Evolutionary conservation across 2,797 vertebrate species (phyloP).

Genomic region (Oryzias sinensis): DNA sequence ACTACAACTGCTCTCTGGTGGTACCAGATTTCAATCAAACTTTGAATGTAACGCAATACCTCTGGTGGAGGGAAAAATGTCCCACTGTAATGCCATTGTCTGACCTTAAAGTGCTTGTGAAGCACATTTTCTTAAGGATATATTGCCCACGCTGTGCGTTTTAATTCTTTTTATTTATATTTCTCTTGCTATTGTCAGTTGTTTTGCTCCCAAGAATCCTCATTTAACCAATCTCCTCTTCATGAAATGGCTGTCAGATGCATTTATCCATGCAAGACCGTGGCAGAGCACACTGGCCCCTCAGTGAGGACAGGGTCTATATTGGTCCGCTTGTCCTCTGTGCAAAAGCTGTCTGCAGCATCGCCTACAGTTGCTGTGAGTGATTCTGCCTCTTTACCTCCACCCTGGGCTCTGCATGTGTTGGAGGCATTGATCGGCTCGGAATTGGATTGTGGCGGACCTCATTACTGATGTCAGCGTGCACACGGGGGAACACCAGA

Average conservation of each 20-base stretch:
- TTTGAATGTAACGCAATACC: slow-evolving; percentile 58
- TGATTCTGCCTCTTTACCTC: slow-evolving; percentile 54
- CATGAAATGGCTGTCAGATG: slow-evolving; percentile 47
- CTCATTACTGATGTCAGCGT: slow-evolving; percentile 77
- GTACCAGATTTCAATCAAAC: slow-evolving; percentile 55
- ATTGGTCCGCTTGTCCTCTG: slow-evolving; percentile 33
- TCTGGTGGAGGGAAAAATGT: slow-evolving; percentile 17
- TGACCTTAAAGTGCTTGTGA: slow-evolving; percentile 46
- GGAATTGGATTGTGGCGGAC: slow-evolving; percentile 72
- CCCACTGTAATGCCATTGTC: slow-evolving; percentile 34
- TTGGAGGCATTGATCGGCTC: slow-evolving; percentile 73
- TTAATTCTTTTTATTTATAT: slow-evolving; percentile 8
- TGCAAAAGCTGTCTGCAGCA: slow-evolving; percentile 46
- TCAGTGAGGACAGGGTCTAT: slow-evolving; percentile 37
- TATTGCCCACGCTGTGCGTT: slow-evolving; percentile 7
- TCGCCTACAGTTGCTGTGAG: slow-evolving; percentile 50
- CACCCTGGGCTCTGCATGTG: slow-evolving; percentile 54
- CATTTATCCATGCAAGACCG: slow-evolving; percentile 39
- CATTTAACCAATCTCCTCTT: slow-evolving; percentile 45
- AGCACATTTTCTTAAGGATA: slow-evolving; percentile 18
- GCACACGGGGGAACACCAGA: slow-evolving; percentile 65
- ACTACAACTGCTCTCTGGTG: slow-evolving; percentile 40
- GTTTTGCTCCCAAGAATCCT: slow-evolving; percentile 33
- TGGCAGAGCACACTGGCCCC: slow-evolving; percentile 53
- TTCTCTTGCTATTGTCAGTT: slow-evolving; percentile 23